Evolutionary conservation across 1,140 invertebrate species (phyloP), one percentile per base, ranked within the genome.

Genomic region (Neomicropteryx cornuta): DNA sequence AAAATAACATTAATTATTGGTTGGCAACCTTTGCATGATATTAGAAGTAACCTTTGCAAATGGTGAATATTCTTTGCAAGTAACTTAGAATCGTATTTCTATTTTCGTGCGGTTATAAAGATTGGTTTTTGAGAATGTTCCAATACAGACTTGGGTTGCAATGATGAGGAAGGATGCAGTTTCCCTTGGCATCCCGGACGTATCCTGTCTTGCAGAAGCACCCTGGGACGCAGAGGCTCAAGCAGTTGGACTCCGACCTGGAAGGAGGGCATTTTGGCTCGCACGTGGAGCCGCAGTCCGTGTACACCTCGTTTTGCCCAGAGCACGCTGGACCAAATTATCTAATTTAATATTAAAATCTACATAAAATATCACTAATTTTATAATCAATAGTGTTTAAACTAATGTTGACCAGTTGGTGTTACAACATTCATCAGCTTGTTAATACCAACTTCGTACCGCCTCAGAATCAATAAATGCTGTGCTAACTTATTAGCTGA

Each of bases 121-220:
- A 33, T 33, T 13, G 32, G 8, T n/a, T 18, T 36, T 19, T 22
- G 14, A 36, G 21, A 11, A 19, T 22, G 3, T 36, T 3, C 14
- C 3, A 19, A 13, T 4, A 22, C 33, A 31, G 22, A 33, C 18
- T 33, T 3, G 19, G 1, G 3, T 31, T 31, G 34, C 38, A 39
- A 27, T 41, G 33, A 16, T 31, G 24, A 5, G 24, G 17, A 6
- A 38, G 29, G 21, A 43, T 24, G 19, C 41, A 43, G 16, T 30
- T 43, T 13, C 39, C 31, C 27, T 39, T 22, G 18, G 24, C 14
- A 30, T 39, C 37, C 28, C 35, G 39, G 3, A 44, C 35, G 20
- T 36, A 41, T 32, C 38, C 38, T 17, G 20, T 24, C 11, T 41
- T 41, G 22, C 42, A 44, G 33, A 41, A 44, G 27, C 42, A 44